These are phyloP conservation scores for Isotomurus palustris DNA, from an alignment of 2,888 invertebrate genomes.

Conservation along the genomic window DNA sequence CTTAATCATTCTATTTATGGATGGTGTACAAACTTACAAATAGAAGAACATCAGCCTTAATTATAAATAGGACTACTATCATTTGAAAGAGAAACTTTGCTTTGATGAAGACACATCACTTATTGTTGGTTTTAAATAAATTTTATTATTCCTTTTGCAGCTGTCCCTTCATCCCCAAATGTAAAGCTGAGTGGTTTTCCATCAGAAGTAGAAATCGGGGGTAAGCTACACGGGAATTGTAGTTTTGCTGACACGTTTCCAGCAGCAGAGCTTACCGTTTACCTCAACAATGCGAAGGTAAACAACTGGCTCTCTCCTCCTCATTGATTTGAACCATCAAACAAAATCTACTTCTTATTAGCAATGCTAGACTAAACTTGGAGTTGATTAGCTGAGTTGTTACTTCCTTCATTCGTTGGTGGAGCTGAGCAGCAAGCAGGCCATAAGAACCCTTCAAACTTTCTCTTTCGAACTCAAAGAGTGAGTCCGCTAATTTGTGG, in stretches of 20 bases:
- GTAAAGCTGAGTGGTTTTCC: slow-evolving; percentile 15
- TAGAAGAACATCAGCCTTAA: no score
- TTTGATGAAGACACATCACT: no score
- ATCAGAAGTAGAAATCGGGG: slow-evolving; percentile 7
- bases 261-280: slow-evolving; percentile 24
- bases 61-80: no score
- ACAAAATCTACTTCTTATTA: not conserved
- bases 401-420: not conserved
- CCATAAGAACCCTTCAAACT: slow-evolving; percentile 8
- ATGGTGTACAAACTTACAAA: no score
- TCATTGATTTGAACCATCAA: not conserved
- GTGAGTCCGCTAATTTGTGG: slow-evolving; percentile 5
- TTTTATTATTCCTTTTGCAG: no score
- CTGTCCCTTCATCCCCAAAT: slow-evolving; percentile 14
- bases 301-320: not conserved
- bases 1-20: no score
- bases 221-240: slow-evolving; percentile 24
- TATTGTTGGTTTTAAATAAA: no score
- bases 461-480: slow-evolving; percentile 1
- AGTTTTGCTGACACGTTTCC: slow-evolving; percentile 20
- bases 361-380: not conserved
- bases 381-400: slow-evolving; percentile 2
- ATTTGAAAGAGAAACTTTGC: no score
- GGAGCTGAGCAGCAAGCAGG: not conserved
- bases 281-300: slow-evolving; percentile 30